phyloP scores from a whole-genome alignment of 2,888 invertebrate genomes.

The Lacanobia wlatinum region DNA sequence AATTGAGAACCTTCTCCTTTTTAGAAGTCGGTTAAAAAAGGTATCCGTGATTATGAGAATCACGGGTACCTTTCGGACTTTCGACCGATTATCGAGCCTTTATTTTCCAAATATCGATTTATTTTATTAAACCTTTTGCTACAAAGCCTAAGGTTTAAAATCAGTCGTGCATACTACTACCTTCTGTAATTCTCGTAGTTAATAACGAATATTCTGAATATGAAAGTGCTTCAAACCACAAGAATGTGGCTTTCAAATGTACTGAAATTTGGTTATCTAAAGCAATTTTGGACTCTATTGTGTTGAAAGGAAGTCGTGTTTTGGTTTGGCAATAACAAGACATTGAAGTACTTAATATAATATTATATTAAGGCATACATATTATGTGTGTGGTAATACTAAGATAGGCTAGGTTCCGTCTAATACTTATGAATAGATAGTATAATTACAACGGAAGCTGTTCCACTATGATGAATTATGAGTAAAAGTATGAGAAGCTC shows the following conservation, averaged over 20 bases:
- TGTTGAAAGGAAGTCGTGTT: neutral
- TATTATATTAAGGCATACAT: no score
- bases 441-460: no score
- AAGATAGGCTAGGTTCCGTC: neutral
- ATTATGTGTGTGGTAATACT: neutral
- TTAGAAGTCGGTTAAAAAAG: neutral
- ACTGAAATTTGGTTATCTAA: neutral
- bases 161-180: neutral
- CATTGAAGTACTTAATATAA: constrained; percentile 1
- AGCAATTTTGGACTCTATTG: neutral
- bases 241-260: constrained; percentile 10
- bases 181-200: neutral
- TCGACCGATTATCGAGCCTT: neutral
- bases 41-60: neutral
- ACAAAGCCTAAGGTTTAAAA: neutral
- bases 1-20: no score
- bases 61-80: no score
- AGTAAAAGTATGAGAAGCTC: no score
- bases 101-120: neutral
- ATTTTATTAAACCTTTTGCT: neutral
- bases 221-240: constrained; percentile 13
- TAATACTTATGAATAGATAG: no score
- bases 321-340: neutral
- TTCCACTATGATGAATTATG: neutral
- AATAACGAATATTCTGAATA: neutral